These are phyloP conservation scores for Orthosia gothica DNA, from an alignment of 2,888 invertebrate genomes.

Conservation along the genomic window DNA sequence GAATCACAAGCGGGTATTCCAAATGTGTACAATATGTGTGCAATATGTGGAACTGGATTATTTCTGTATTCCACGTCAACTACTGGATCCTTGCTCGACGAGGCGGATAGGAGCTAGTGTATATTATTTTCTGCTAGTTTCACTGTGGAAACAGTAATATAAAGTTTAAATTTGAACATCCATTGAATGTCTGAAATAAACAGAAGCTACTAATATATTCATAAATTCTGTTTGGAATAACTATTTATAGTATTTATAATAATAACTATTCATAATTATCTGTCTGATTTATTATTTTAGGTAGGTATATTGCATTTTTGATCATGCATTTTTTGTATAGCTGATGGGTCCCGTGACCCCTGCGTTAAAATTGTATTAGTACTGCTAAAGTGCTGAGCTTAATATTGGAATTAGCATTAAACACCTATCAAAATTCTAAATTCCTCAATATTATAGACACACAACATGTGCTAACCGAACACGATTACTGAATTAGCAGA, in stretches of 20 bases:
- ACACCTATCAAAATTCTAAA: conserved; percentile 4
- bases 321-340: too few species aligned
- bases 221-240: too few species aligned
- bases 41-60: conserved; percentile 46
- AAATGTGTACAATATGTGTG: conserved; percentile 50
- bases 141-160: background rate
- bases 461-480: conserved; percentile 37
- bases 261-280: too few species aligned
- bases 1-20: conserved; percentile 45
- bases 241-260: too few species aligned
- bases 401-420: conserved; percentile 14
- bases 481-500: conserved; percentile 54
- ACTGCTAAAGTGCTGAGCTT: conserved; percentile 1
- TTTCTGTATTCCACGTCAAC: conserved; percentile 64
- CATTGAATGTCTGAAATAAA: too few species aligned
- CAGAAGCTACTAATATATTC: too few species aligned
- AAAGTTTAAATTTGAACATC: background rate
- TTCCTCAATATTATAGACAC: background rate
- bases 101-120: conserved; percentile 9
- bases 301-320: too few species aligned
- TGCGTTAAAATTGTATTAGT: conserved; percentile 4
- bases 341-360: background rate
- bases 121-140: conserved; percentile 15
- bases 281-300: too few species aligned
- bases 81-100: conserved; percentile 9